Evolutionary conservation across 2,797 vertebrate genomes (phyloP).

Genomic region (Enteromius thamalakanensis): DNA sequence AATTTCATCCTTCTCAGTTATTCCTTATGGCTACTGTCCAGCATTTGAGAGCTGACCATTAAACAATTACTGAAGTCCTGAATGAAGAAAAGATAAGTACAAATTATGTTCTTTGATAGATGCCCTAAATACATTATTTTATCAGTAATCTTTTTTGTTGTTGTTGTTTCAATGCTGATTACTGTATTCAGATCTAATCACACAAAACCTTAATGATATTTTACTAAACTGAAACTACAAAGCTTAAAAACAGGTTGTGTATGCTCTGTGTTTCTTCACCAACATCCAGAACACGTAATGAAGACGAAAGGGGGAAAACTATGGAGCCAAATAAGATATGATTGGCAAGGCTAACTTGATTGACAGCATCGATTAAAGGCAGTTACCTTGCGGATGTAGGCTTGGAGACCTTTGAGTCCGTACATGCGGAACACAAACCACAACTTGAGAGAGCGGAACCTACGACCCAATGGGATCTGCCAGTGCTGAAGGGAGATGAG

Average conservation of each 20-base stretch:
- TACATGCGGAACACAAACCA: slow-evolving; percentile 97
- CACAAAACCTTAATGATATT: background rate
- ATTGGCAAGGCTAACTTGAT: slow-evolving; percentile 71
- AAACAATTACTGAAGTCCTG: background rate
- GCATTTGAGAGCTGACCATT: slow-evolving; percentile 15
- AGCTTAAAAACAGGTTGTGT: background rate
- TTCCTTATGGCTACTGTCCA: slow-evolving; percentile 46
- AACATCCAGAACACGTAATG: background rate
- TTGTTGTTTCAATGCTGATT: too few relatives aligned
- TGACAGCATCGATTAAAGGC: slow-evolving; percentile 58
- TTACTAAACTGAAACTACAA: background rate
- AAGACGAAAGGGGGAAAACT: slow-evolving; percentile 24
- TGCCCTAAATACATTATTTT: too few relatives aligned
- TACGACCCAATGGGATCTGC: slow-evolving; percentile 93
- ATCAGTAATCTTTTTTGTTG: too few relatives aligned
- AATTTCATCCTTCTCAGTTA: slow-evolving; percentile 61
- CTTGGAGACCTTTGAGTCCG: slow-evolving; percentile 88
- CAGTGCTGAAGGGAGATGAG: slow-evolving; percentile 84
- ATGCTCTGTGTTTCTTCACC: background rate
- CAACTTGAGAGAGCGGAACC: slow-evolving; percentile 95
- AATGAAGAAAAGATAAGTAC: background rate
- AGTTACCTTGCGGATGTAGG: slow-evolving; percentile 91
- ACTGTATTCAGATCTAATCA: slow-evolving; percentile 24
- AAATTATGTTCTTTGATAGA: background rate
- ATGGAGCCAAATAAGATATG: slow-evolving; percentile 47